Evolutionary conservation across 1,140 invertebrate genomes (phyloP).

Genomic region (Psix sp.): DNA sequence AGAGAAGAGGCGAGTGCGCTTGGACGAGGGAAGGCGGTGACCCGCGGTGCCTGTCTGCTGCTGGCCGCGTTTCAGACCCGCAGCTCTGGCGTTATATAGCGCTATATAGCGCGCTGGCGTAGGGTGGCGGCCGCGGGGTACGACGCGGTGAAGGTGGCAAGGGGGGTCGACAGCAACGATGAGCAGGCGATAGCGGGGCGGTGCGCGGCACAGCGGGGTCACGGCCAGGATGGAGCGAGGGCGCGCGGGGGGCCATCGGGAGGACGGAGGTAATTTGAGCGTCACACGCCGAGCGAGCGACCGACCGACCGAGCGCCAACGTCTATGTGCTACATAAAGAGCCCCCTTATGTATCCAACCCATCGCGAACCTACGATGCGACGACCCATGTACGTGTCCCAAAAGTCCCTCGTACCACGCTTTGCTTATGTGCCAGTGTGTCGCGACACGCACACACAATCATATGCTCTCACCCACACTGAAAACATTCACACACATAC

Average conservation of each 20-base stretch:
- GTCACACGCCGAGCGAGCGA: slow-evolving; percentile 75
- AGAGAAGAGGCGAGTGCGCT: too few relatives aligned
- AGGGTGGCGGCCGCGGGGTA: slow-evolving; percentile 30
- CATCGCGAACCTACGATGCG: slow-evolving; percentile 71
- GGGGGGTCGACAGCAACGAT: slow-evolving; percentile 19
- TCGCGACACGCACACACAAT: slow-evolving; percentile 4
- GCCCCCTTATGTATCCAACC: slow-evolving; percentile 71
- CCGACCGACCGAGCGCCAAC: slow-evolving; percentile 72
- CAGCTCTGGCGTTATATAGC: slow-evolving; percentile 50
- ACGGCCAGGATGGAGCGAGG: slow-evolving; percentile 6
- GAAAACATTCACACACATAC: too few relatives aligned
- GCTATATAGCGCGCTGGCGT: slow-evolving; percentile 31
- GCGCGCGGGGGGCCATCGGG: slow-evolving; percentile 23
- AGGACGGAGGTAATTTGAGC: slow-evolving; percentile 72
- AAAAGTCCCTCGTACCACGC: slow-evolving; percentile 65
- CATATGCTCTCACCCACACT: background rate
- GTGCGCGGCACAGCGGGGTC: slow-evolving; percentile 6
- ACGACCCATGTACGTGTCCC: slow-evolving; percentile 70
- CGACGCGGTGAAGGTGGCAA: slow-evolving; percentile 14
- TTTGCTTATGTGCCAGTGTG: slow-evolving; percentile 11
- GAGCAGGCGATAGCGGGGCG: slow-evolving; percentile 13
- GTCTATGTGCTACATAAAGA: slow-evolving; percentile 76
- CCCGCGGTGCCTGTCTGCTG: slow-evolving; percentile 65
- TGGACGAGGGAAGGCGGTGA: slow-evolving; percentile 59
- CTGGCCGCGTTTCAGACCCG: slow-evolving; percentile 63